Percentiles rank a stretch among this genome's conserved stretches.
Evolutionary conservation across 2,113 vertebrate species (phyloP).

Genomic region (Boulengeromyrus knoepffleri): DNA sequence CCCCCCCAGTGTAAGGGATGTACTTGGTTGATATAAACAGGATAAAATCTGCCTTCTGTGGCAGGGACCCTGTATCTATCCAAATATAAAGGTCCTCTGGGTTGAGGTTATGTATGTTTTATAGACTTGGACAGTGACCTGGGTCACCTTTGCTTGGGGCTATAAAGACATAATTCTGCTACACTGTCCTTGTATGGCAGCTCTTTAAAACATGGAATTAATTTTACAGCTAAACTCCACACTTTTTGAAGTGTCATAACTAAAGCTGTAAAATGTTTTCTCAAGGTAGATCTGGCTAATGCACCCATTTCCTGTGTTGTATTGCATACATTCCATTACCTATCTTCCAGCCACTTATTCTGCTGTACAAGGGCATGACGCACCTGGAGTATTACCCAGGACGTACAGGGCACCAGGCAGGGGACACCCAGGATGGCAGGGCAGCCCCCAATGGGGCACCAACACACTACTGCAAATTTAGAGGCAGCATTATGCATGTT

Average conservation of each 20-base stretch:
- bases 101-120: neutral
- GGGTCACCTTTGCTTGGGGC: neutral
- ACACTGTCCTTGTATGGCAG: neutral
- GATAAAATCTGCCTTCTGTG: neutral
- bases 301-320: neutral
- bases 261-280: neutral
- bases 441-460: neutral
- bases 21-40: neutral
- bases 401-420: neutral
- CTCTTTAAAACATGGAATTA: neutral
- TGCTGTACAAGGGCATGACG: neutral
- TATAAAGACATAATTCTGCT: neutral
- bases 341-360: neutral
- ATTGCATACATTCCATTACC: neutral
- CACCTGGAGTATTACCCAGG: neutral
- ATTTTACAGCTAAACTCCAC: neutral
- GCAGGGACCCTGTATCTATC: neutral
- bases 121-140: neutral
- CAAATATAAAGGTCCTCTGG: neutral
- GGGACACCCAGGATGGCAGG: neutral
- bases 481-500: neutral
- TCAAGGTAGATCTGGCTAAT: neutral
- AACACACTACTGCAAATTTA: neutral
- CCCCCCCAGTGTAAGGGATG: no score
- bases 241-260: neutral